These are phyloP conservation scores for Sinocyclocheilus maitianheensis DNA, from an alignment of 2,113 vertebrate species.

Conservation along the genomic window DNA sequence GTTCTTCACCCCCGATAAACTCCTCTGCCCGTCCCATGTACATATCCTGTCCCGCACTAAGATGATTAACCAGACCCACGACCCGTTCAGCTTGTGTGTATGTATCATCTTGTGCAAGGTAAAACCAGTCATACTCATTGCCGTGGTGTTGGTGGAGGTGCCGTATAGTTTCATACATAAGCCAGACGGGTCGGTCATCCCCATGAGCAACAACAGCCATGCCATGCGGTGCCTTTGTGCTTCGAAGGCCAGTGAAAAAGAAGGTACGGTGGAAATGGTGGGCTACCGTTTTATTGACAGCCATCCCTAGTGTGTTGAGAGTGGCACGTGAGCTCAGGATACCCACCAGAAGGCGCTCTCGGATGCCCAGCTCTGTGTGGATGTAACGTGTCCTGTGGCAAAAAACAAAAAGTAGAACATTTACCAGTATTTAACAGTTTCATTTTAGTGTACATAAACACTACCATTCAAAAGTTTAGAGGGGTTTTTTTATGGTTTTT, in stretches of 20 bases:
- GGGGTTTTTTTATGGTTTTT: background rate
- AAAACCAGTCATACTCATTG: slow-evolving; percentile 95
- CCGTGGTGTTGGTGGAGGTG: slow-evolving; percentile 88
- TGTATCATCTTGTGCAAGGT: slow-evolving; percentile 91
- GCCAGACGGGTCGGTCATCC: slow-evolving; percentile 93
- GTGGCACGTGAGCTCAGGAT: slow-evolving; percentile 89
- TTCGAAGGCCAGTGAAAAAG: slow-evolving; percentile 91
- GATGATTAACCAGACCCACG: slow-evolving; percentile 83
- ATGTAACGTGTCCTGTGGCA: slow-evolving; percentile 90
- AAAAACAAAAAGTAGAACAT: background rate
- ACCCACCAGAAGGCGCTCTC: slow-evolving; percentile 88
- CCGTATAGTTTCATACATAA: slow-evolving; percentile 94
- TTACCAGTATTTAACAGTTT: background rate
- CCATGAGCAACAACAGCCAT: slow-evolving; percentile 91
- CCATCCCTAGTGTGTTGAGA: slow-evolving; percentile 87
- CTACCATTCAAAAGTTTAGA: background rate
- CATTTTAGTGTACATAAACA: background rate
- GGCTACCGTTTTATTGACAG: slow-evolving; percentile 92
- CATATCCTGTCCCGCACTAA: slow-evolving; percentile 88
- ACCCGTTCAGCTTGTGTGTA: slow-evolving; percentile 89
- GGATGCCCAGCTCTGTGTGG: slow-evolving; percentile 93
- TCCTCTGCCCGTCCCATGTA: slow-evolving; percentile 93
- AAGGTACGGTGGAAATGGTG: slow-evolving; percentile 89
- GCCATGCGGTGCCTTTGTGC: slow-evolving; percentile 85
- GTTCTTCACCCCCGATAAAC: slow-evolving; percentile 91